These are phyloP conservation scores for Ceratosolen solmsi DNA, from an alignment of 1,140 invertebrate genomes.

Conservation along the genomic window DNA sequence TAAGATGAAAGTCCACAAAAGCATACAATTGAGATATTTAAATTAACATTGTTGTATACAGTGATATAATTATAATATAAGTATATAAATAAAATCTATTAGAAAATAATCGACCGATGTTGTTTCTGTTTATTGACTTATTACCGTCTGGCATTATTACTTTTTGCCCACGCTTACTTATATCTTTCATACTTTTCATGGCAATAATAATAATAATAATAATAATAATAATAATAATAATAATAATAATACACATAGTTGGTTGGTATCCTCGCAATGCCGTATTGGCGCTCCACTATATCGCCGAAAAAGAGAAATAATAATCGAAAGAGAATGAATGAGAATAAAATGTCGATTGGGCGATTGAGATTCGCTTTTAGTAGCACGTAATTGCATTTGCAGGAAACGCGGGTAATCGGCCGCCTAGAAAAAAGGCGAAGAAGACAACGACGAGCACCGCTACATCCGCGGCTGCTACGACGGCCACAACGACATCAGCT, in stretches of 20 bases:
- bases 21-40: slow-evolving; percentile 73
- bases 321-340: neutral
- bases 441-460: slow-evolving; percentile 63
- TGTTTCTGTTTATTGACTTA: slow-evolving; percentile 57
- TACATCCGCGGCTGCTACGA: slow-evolving; percentile 51
- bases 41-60: slow-evolving; percentile 75
- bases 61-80: slow-evolving; percentile 76
- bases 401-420: slow-evolving; percentile 69
- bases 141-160: neutral
- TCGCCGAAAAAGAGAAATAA: neutral
- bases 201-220: too few relatives aligned
- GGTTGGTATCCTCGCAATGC: slow-evolving; percentile 62
- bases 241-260: slow-evolving; percentile 30
- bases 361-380: slow-evolving; percentile 30
- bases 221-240: too few relatives aligned
- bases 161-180: neutral
- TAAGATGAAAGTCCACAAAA: slow-evolving; percentile 67
- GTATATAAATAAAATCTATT: slow-evolving; percentile 76
- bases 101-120: slow-evolving; percentile 68
- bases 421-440: slow-evolving; percentile 70
- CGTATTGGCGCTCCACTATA: slow-evolving; percentile 25
- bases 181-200: too few relatives aligned
- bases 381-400: slow-evolving; percentile 63
- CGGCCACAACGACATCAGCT: slow-evolving; percentile 47
- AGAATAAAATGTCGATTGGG: neutral